Conservation (phyloP, 2,888 invertebrate species). For the Cephus sareptanus region DNA sequence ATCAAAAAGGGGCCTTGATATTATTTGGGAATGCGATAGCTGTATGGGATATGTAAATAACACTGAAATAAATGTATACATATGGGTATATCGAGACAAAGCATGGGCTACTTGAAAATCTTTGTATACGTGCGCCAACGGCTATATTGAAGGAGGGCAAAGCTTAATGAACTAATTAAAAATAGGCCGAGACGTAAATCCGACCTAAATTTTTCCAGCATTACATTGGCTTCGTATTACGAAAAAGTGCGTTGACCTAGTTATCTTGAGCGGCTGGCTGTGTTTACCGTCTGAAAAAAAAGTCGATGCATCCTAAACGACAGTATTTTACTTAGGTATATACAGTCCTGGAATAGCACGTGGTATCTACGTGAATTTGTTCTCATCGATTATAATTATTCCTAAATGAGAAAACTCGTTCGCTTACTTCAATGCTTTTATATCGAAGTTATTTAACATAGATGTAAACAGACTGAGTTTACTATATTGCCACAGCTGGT, state of each 20-base stretch:
- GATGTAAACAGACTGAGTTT: neutral
- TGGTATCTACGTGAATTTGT: neutral
- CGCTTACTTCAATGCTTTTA: neutral
- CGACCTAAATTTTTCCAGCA: neutral
- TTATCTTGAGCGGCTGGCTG: neutral
- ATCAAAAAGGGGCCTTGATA: neutral
- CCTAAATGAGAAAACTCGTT: neutral
- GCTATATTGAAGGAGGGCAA: neutral
- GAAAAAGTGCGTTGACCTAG: neutral
- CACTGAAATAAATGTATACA: neutral
- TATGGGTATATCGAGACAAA: neutral
- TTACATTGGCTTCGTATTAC: neutral
- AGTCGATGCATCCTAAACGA: neutral
- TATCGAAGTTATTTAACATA: neutral
- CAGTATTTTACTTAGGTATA: neutral
- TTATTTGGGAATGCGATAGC: neutral
- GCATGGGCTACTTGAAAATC: neutral
- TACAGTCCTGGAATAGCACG: neutral
- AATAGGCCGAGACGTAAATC: neutral
- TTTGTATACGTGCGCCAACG: neutral
- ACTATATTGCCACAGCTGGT: neutral
- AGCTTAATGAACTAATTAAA: neutral
- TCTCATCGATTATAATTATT: neutral
- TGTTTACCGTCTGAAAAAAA: neutral
- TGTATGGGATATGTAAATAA: neutral